Evolutionary conservation across 2,888 invertebrate genomes (phyloP).

Genomic region (Endotricha flammealis): DNA sequence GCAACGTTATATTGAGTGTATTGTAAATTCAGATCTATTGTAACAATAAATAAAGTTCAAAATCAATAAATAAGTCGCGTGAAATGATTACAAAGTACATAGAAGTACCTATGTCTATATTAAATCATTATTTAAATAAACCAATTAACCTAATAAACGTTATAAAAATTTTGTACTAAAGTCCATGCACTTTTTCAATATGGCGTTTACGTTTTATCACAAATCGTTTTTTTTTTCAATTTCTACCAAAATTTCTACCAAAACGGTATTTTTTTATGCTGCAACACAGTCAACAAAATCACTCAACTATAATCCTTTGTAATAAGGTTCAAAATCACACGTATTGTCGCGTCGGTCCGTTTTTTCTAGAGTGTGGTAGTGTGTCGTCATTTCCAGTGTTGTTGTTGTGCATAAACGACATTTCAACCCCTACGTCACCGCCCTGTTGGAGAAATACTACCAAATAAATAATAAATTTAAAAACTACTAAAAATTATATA

Average conservation of each 20-base stretch:
- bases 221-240: slow-evolving; percentile 26
- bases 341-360: slow-evolving; percentile 59
- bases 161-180: slow-evolving; percentile 58
- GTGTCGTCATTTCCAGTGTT: slow-evolving; percentile 67
- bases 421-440: slow-evolving; percentile 78
- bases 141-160: slow-evolving; percentile 15
- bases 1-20: not conserved
- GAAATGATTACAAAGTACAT: not conserved
- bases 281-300: slow-evolving; percentile 19
- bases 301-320: slow-evolving; percentile 2
- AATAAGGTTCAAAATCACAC: slow-evolving; percentile 37
- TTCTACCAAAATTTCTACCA: slow-evolving; percentile 13
- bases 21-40: not conserved
- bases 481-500: not conserved
- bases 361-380: slow-evolving; percentile 60
- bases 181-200: slow-evolving; percentile 37
- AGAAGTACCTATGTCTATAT: too few species aligned
- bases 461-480: not conserved
- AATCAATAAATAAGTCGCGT: not conserved
- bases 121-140: slow-evolving; percentile 3
- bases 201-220: slow-evolving; percentile 42
- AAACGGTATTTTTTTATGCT: slow-evolving; percentile 24
- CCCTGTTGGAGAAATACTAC: slow-evolving; percentile 36
- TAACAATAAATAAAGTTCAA: not conserved
- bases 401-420: slow-evolving; percentile 85